Conservation (phyloP, 2,888 invertebrate genomes). For the Chrysina gloriosa region DNA sequence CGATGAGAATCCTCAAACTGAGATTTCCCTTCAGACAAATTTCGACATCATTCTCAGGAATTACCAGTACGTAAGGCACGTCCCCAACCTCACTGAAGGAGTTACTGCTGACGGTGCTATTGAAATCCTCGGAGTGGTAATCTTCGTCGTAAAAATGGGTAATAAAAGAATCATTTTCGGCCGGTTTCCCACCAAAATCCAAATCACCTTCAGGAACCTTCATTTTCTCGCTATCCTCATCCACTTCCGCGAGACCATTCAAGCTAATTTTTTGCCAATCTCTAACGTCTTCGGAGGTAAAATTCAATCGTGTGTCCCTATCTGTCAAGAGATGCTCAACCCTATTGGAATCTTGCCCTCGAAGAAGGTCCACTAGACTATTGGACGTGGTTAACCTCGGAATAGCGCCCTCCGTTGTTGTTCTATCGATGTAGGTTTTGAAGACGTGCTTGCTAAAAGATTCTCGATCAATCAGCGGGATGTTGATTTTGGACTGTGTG, state of each 20-base stretch:
- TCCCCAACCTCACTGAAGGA: background rate
- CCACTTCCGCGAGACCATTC: conserved; percentile 9
- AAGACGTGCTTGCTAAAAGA: background rate
- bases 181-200: background rate
- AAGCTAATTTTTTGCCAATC: conserved; percentile 19
- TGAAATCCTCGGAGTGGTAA: conserved; percentile 19
- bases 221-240: background rate
- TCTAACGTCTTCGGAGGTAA: background rate
- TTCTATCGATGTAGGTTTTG: conserved; percentile 12
- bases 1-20: conserved; percentile 5
- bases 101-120: background rate
- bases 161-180: background rate
- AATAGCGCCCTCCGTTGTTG: background rate
- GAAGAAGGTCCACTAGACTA: background rate
- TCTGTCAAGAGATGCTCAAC: background rate
- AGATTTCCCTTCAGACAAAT: conserved; percentile 10
- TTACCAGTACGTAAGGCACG: background rate
- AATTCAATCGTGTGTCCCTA: conserved; percentile 9
- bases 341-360: background rate
- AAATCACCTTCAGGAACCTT: background rate
- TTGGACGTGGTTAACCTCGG: background rate
- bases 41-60: background rate
- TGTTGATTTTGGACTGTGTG: background rate
- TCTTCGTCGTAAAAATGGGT: conserved; percentile 12
- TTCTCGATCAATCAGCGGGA: background rate